Evolutionary conservation across 2,113 vertebrate species (phyloP), one percentile per base, ranked within the genome.

Genomic region (Columba livia): DNA sequence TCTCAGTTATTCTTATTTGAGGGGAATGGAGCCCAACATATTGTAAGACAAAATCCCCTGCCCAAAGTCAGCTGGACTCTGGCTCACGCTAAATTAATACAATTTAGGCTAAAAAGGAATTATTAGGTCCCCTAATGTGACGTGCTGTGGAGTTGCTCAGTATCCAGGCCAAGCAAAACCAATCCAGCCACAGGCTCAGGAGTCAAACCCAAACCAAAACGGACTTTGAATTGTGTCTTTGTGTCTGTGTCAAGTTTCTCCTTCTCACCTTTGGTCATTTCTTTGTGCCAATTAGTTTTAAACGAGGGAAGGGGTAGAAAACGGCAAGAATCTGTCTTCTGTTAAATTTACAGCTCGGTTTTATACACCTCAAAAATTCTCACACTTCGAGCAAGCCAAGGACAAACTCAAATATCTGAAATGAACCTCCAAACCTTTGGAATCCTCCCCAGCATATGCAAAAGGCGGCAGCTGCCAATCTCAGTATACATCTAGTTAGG

Each of bases 401-500:
- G 84, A 87, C n/a, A 75, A 90, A 56, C 79, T 61, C 3, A 61
- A 90, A 60, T 86, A 78, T 36, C 70, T 82, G 87, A 57, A 92
- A 64, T 23, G 57, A 94, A 57, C 84, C 91, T 93, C 80, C 94
- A 91, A 38, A 40, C 70, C 80, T 72, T 72, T 56, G 2, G 61
- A n/a, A 74, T 92, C 77, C 81, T 84, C 65, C 92, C 80, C 80
- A 38, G 73, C 94, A 96, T 75, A 87, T 79, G 92, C 89, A 32
- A 36, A 19, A 80, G 80, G 5, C 75, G 74, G 91, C 95, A 95
- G 95, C 93, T 95, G 95, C 93, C 94, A 87, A 53, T 72, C 93
- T 92, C 93, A 92, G 93, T 75, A 12, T 84, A 50, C 70, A 44
- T 65, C 57, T 21, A 60, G 65, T 21, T 26, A 64, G 64, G 5